phyloP scores from a whole-genome alignment of 2,797 vertebrate genomes.

The Tangara arthus region DNA sequence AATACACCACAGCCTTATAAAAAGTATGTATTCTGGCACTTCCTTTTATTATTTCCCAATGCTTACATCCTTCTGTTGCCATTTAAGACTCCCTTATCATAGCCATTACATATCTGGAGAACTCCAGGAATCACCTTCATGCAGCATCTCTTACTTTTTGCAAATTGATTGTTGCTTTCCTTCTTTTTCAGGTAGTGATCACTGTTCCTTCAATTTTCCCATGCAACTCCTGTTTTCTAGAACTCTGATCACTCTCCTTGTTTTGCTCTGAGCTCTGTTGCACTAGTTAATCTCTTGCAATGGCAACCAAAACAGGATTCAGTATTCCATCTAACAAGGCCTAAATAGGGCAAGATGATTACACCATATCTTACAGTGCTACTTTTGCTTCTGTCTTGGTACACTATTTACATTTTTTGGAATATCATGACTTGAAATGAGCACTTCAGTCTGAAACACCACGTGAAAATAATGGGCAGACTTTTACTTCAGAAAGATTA shows the following conservation, averaged over 20 bases:
- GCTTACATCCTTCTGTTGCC: not conserved
- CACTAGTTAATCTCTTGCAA: not conserved
- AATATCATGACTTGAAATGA: not conserved
- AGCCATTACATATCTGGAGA: not conserved
- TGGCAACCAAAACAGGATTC: not conserved
- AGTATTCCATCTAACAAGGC: not conserved
- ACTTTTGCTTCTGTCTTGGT: not conserved
- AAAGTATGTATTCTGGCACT: not conserved
- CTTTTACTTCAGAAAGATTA: not conserved
- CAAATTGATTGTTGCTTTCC: not conserved
- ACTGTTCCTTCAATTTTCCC: not conserved
- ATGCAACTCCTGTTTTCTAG: not conserved
- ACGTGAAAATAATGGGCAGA: not conserved
- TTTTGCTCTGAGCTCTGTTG: not conserved
- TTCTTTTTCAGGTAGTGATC: not conserved
- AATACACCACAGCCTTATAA: not conserved
- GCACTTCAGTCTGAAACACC: not conserved
- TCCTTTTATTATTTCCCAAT: not conserved
- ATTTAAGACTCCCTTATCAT: not conserved
- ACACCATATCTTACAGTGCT: not conserved
- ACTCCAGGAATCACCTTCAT: not conserved
- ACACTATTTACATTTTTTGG: not conserved
- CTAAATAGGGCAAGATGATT: not conserved
- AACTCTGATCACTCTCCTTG: not conserved
- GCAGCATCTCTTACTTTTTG: not conserved